Percentiles rank a stretch among this genome's conserved stretches.
Conservation (phyloP, 2,888 invertebrate species). For the Drosophila nr. perissopoda region DNA sequence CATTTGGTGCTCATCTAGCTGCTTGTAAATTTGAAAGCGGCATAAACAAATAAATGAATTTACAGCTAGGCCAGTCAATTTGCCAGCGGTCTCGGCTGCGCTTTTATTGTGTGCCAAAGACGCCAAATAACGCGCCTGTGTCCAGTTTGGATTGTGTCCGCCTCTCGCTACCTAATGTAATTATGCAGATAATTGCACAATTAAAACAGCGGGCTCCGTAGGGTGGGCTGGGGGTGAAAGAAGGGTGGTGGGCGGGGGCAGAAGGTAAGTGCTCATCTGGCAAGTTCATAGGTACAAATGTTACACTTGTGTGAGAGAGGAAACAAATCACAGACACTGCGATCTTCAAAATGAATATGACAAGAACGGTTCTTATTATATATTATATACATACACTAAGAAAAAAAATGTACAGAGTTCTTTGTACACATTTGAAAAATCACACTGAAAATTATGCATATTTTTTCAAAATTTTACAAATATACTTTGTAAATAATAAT, state of each 20-base stretch:
- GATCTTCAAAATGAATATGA: constrained; percentile 31
- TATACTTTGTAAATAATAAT: background rate
- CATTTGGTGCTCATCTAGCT: constrained; percentile 19
- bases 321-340: background rate
- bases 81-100: background rate
- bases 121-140: constrained; percentile 17
- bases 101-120: constrained; percentile 46
- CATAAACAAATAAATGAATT: constrained; percentile 40
- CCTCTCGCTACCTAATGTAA: constrained; percentile 37
- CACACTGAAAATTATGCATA: background rate
- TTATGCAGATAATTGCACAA: constrained; percentile 72
- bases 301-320: background rate
- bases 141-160: background rate
- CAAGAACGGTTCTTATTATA: constrained; percentile 46
- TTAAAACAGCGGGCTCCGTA: constrained; percentile 40
- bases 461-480: background rate
- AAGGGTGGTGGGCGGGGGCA: background rate
- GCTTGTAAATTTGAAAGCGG: constrained; percentile 5
- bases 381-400: background rate
- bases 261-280: background rate
- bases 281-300: constrained; percentile 12
- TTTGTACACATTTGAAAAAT: too few species aligned
- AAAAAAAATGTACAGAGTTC: background rate
- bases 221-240: background rate
- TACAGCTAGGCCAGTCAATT: constrained; percentile 8